Conservation (phyloP, 2,888 invertebrate genomes). For the Acanthosepion lycidas region DNA sequence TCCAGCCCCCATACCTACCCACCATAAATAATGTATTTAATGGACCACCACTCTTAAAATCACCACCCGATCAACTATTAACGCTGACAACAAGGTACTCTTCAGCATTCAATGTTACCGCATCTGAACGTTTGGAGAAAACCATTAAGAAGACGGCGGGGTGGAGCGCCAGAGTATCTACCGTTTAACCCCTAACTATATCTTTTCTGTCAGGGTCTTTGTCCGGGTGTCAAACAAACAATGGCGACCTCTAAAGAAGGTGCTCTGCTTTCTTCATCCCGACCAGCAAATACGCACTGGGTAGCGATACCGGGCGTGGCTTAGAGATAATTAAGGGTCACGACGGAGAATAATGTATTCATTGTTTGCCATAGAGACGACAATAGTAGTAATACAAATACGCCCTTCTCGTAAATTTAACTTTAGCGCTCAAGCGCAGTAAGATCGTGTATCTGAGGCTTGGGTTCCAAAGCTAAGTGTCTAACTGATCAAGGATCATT, state of each 20-base stretch:
- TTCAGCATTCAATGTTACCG: slow-evolving; percentile 20
- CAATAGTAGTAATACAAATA: neutral
- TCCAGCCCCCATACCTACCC: neutral
- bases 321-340: slow-evolving; percentile 14
- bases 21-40: neutral
- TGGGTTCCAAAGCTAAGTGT: neutral
- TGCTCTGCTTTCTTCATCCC: neutral
- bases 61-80: slow-evolving; percentile 33
- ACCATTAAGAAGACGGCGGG: neutral
- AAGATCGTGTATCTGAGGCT: neutral
- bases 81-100: slow-evolving; percentile 11
- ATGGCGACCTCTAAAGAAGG: neutral
- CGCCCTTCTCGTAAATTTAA: slow-evolving; percentile 33
- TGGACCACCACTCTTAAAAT: slow-evolving; percentile 33
- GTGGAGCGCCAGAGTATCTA: neutral
- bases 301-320: neutral
- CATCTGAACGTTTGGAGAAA: neutral
- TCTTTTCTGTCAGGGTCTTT: slow-evolving; percentile 5
- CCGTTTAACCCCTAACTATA: slow-evolving; percentile 33
- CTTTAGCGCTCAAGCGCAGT: neutral
- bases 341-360: neutral
- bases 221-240: neutral
- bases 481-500: neutral
- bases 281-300: neutral
- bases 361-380: neutral